These are phyloP conservation scores for Portunus trituberculatus DNA, from an alignment of 1,140 invertebrate genomes.

Conservation along the genomic window DNA sequence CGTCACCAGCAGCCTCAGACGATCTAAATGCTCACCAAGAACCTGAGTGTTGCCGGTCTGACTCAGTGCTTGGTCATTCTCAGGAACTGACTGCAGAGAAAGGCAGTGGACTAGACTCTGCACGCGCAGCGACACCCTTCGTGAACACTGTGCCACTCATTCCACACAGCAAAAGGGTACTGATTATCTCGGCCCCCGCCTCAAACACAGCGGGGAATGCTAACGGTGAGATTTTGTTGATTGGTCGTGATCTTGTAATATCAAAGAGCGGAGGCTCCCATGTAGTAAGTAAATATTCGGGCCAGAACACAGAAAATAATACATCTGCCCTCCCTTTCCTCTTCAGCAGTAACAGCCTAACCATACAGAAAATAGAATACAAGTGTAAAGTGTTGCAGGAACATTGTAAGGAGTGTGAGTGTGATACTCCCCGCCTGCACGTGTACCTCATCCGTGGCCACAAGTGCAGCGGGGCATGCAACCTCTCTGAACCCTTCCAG, in stretches of 20 bases:
- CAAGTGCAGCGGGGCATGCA: conserved; percentile 45
- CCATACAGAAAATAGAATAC: conserved; percentile 63
- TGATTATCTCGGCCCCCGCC: not conserved
- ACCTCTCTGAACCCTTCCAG: not conserved
- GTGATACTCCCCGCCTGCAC: conserved; percentile 69
- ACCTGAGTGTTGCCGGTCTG: not conserved
- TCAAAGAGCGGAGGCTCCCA: conserved; percentile 28
- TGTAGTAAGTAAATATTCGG: not conserved
- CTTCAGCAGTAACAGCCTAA: conserved; percentile 20
- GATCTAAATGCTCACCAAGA: not conserved
- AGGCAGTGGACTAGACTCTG: too few relatives aligned
- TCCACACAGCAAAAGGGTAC: not conserved
- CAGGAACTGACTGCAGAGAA: too few relatives aligned
- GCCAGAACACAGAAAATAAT: not conserved
- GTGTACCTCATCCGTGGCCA: conserved; percentile 58
- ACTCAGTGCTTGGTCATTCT: not conserved
- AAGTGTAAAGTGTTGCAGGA: conserved; percentile 63
- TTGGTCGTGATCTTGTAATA: conserved; percentile 60
- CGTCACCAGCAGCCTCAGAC: not conserved
- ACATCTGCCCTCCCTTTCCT: not conserved
- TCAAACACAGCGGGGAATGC: not conserved
- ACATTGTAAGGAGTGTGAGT: conserved; percentile 61
- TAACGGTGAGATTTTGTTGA: conserved; percentile 38
- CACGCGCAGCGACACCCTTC: too few relatives aligned
- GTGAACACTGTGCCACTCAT: not conserved